phyloP scores from a whole-genome alignment of 1,140 invertebrate species.

The Scaptodrosophila lebanonensis region DNA sequence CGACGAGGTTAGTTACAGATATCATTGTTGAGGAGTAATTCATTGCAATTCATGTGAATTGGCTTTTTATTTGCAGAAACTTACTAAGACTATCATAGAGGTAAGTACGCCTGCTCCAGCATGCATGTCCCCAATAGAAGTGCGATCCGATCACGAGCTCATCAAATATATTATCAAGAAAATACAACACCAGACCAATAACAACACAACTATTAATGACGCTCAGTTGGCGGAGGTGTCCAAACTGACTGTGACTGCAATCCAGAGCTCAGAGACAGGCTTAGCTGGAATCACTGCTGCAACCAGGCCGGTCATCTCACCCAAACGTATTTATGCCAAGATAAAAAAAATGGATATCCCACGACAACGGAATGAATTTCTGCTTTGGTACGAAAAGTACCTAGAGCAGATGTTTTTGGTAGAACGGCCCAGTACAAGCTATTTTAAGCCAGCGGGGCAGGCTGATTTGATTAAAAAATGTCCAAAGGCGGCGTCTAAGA shows the following conservation, averaged over 20 bases:
- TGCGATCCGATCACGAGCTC: constrained; percentile 59
- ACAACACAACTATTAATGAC: constrained; percentile 67
- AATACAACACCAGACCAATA: constrained; percentile 70
- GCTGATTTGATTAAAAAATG: neutral
- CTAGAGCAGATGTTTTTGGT: constrained; percentile 60
- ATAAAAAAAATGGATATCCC: constrained; percentile 69
- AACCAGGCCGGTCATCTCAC: constrained; percentile 49
- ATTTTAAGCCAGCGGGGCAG: constrained; percentile 4
- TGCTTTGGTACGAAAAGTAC: constrained; percentile 64
- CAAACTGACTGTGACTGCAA: constrained; percentile 65
- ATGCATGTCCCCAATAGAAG: constrained; percentile 14
- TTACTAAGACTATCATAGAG: constrained; percentile 29
- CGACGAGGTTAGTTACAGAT: constrained; percentile 48
- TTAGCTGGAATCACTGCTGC: constrained; percentile 27
- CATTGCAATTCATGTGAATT: constrained; percentile 5
- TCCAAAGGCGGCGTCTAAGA: constrained; percentile 12
- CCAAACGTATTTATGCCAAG: constrained; percentile 72
- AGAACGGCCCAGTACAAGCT: constrained; percentile 35
- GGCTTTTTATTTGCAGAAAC: constrained; percentile 32
- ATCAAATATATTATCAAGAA: constrained; percentile 70
- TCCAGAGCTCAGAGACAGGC: constrained; percentile 54
- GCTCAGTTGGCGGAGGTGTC: constrained; percentile 65
- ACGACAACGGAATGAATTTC: constrained; percentile 62
- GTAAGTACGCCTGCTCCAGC: neutral
- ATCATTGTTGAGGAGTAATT: neutral